Conservation (phyloP, 2,113 vertebrate genomes). For the Himantopus leucocephalus region DNA sequence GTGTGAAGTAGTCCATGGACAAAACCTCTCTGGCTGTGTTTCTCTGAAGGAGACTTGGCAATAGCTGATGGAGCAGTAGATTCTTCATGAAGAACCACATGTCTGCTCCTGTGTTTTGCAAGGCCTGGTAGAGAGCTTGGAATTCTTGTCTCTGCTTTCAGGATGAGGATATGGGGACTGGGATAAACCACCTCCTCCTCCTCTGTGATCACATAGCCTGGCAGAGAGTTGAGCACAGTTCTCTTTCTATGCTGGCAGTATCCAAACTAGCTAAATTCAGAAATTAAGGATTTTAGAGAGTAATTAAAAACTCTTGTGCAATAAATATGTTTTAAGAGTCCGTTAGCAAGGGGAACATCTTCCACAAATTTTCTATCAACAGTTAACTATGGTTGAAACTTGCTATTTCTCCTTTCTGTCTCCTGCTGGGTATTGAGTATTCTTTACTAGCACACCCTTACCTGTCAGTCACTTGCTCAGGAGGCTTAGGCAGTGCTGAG, state of each 20-base stretch:
- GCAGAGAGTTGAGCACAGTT: not conserved
- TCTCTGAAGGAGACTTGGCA: not conserved
- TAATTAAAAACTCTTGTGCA: not conserved
- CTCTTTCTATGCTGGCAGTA: not conserved
- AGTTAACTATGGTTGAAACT: not conserved
- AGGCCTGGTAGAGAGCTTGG: not conserved
- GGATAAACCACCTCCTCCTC: not conserved
- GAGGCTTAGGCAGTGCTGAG: not conserved
- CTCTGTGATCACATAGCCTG: not conserved
- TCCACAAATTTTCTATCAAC: not conserved
- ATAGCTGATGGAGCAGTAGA: not conserved
- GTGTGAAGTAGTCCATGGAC: not conserved
- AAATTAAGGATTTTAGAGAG: not conserved
- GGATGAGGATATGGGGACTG: not conserved
- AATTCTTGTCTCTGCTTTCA: not conserved
- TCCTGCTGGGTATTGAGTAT: not conserved
- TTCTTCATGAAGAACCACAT: not conserved
- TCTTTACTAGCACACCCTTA: not conserved
- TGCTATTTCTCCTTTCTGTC: not conserved
- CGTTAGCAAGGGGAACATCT: not conserved
- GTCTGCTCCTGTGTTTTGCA: not conserved
- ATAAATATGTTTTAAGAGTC: not conserved
- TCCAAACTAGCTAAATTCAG: not conserved
- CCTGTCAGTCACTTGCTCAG: not conserved
- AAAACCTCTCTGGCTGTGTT: not conserved